These are phyloP conservation scores for Plecturocebus donacophilus DNA, from an alignment of 2,113 vertebrate genomes.

Conservation along the genomic window DNA sequence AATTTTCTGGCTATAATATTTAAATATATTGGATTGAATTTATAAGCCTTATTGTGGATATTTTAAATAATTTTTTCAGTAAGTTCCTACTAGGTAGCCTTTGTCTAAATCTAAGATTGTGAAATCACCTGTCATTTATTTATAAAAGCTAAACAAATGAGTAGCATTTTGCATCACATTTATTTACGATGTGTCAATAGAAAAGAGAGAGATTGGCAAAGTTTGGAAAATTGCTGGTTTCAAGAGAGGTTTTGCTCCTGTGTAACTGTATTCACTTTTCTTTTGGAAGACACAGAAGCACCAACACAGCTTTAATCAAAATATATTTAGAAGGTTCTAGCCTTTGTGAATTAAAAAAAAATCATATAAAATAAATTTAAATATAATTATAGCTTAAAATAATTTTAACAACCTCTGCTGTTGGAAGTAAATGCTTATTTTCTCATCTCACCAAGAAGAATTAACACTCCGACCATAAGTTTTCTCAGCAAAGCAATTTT, in stretches of 20 bases:
- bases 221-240: not conserved
- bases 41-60: not conserved
- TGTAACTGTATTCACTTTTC: not conserved
- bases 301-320: not conserved
- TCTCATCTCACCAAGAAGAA: too few relatives aligned
- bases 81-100: not conserved
- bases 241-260: not conserved
- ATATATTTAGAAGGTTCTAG: not conserved
- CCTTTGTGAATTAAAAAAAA: not conserved
- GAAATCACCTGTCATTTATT: not conserved
- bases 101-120: constrained; percentile 35
- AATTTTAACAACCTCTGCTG: not conserved
- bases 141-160: not conserved
- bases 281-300: not conserved
- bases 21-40: not conserved
- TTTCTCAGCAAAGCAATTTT: too few relatives aligned
- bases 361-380: not conserved
- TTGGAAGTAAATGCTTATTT: too few relatives aligned
- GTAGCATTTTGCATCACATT: not conserved
- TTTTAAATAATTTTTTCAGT: not conserved
- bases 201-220: not conserved
- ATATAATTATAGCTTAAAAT: not conserved
- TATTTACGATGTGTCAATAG: not conserved
- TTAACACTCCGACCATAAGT: too few relatives aligned
- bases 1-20: not conserved